Evolutionary conservation across 2,888 invertebrate species (phyloP), one percentile per base, ranked within the genome.

Genomic region (Nemotelus pantherinus): DNA sequence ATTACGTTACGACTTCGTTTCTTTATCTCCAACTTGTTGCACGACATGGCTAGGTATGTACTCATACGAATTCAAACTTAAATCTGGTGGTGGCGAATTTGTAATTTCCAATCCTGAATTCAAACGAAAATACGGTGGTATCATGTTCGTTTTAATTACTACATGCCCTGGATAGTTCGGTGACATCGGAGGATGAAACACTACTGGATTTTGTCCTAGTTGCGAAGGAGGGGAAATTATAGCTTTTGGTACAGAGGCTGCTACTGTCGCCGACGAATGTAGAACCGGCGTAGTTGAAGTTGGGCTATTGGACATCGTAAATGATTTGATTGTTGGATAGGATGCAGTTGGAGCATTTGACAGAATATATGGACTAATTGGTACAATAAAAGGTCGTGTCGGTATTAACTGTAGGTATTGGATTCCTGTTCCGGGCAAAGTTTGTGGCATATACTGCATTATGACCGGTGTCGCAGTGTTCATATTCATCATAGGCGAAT

Each of bases 391-490:
- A 10, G 87, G 87, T 1, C 86, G 83, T 0, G 86, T 86, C 63
- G 86, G 87, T 75, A 87, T 86, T 25, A 87, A 78, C 76, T 87
- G 87, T 5, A 87, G 80, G 78, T 87, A 87, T 76, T 87, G 87
- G 3, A 87, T 82, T 1, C 85, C 84, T 25, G 45, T 41, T 71
- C 83, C 84, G 70, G 84, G 83, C 41, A 83, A 80, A 2, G 82
- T 72, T 63, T 84, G 83, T 2, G 87, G 85, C 55, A 87, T 77
- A 78, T 87, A 87, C 75, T 87, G 87, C 86, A 87, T 86, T 65
- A 87, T 77, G 71, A 87, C 83, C 0, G 87, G 86, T 2, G 85
- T 85, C 25, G 81, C 77, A 4, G 74, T 48, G 10, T 60, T 60
- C 44, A n/a, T 71, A 3, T 41, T 53, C 55, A 70, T 50, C 39